Evolutionary conservation across 2,888 invertebrate genomes (phyloP).

Genomic region (Polymixis lichenea): DNA sequence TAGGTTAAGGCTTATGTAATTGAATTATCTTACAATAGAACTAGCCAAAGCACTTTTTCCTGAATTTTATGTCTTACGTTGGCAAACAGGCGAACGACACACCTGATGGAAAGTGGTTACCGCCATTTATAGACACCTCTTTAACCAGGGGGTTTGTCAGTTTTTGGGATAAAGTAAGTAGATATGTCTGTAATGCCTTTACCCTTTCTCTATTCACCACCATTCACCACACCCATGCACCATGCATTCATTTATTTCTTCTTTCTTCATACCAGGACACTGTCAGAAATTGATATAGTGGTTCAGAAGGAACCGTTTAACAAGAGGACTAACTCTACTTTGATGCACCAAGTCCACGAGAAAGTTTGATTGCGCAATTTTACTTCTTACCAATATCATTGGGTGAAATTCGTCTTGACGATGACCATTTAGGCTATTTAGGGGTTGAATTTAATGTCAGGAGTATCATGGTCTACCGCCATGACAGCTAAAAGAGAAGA

Average conservation of each 20-base stretch:
- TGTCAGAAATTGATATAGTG: not conserved
- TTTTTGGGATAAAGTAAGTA: not conserved
- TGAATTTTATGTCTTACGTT: constrained; percentile 23
- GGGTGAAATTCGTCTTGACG: not conserved
- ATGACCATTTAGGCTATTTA: not conserved
- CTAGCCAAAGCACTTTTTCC: not conserved
- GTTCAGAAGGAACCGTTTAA: not conserved
- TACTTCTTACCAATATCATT: not conserved
- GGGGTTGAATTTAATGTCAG: not conserved
- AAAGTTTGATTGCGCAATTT: not conserved
- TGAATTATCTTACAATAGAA: not conserved
- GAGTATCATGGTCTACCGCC: too few relatives aligned
- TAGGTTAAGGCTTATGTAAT: constrained; percentile 8
- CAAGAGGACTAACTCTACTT: not conserved
- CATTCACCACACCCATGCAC: too few relatives aligned
- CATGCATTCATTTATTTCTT: too few relatives aligned
- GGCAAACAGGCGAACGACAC: constrained; percentile 5
- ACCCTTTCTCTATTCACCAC: not conserved
- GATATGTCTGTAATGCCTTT: not conserved
- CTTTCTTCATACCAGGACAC: too few relatives aligned
- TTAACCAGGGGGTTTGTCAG: not conserved
- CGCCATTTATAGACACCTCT: not conserved
- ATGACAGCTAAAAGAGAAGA: not conserved
- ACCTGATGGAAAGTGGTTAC: constrained; percentile 13
- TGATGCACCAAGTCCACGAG: not conserved